Conservation (phyloP, 2,797 vertebrate species). For the Brachyalestes nurse region DNA sequence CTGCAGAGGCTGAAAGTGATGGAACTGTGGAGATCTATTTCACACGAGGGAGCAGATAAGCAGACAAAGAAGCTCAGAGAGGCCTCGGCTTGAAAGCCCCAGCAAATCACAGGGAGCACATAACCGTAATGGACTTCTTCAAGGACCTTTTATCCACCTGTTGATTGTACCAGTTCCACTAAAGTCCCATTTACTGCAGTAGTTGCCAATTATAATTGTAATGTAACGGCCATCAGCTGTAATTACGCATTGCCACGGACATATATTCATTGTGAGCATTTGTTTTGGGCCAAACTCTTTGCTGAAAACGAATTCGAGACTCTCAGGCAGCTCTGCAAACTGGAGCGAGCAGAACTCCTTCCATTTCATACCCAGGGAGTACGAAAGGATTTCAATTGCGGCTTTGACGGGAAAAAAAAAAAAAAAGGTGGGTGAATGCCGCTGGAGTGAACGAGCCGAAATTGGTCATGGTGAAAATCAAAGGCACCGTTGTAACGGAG, state of each 20-base stretch:
- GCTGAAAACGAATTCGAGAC: background rate
- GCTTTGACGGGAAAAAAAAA: constrained; percentile 35
- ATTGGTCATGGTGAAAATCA: constrained; percentile 39
- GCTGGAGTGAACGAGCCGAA: constrained; percentile 27
- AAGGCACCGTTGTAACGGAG: constrained; percentile 22
- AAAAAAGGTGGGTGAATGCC: constrained; percentile 37
- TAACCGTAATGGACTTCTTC: background rate
- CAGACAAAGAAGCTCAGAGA: background rate
- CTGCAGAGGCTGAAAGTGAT: constrained; percentile 31
- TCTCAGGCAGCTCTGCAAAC: background rate
- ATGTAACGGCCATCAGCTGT: background rate
- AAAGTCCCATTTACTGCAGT: background rate
- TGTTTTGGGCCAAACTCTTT: background rate
- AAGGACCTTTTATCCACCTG: background rate
- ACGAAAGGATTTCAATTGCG: constrained; percentile 31
- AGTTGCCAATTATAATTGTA: background rate
- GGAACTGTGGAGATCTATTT: constrained; percentile 7
- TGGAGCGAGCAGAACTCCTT: background rate
- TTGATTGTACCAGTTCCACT: background rate
- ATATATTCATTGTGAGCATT: background rate
- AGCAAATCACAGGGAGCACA: background rate
- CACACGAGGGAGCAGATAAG: constrained; percentile 27
- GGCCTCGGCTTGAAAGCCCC: background rate
- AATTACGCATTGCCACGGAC: background rate
- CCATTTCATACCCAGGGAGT: constrained; percentile 5